These are phyloP conservation scores for Dasypus novemcinctus DNA, from an alignment of 2,113 vertebrate genomes.

Conservation along the genomic window DNA sequence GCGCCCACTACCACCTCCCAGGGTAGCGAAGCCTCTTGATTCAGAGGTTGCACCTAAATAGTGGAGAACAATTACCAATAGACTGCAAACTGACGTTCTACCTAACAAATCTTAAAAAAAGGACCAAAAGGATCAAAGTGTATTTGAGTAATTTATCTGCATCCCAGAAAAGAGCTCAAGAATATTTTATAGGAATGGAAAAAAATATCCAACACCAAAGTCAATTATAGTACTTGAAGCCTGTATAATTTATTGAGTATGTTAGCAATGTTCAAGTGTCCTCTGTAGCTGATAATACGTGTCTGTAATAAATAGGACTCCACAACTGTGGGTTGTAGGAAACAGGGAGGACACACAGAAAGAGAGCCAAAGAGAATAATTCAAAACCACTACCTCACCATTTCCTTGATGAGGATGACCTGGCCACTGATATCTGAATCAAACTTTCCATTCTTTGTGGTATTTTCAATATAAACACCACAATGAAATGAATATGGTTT, in stretches of 20 bases:
- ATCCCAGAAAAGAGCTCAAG: neutral
- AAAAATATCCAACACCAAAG: neutral
- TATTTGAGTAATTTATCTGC: neutral
- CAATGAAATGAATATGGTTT: too few relatives aligned
- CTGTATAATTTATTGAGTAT: neutral
- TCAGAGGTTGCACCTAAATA: neutral
- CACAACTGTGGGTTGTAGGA: neutral
- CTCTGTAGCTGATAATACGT: neutral
- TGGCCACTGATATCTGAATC: neutral
- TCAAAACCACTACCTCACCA: neutral
- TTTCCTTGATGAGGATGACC: neutral
- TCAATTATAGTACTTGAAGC: neutral
- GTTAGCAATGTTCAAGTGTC: neutral
- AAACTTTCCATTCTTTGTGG: neutral
- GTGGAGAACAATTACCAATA: neutral
- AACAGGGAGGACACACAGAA: neutral
- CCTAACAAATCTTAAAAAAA: neutral
- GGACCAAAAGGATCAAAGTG: neutral
- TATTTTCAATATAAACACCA: neutral
- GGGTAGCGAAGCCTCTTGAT: neutral
- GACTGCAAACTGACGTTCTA: neutral
- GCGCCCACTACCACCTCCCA: neutral
- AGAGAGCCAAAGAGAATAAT: neutral
- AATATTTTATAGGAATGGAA: neutral
- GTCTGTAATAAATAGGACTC: neutral